Evolutionary conservation across 2,113 vertebrate species (phyloP).

Genomic region (Cyanistes caeruleus): DNA sequence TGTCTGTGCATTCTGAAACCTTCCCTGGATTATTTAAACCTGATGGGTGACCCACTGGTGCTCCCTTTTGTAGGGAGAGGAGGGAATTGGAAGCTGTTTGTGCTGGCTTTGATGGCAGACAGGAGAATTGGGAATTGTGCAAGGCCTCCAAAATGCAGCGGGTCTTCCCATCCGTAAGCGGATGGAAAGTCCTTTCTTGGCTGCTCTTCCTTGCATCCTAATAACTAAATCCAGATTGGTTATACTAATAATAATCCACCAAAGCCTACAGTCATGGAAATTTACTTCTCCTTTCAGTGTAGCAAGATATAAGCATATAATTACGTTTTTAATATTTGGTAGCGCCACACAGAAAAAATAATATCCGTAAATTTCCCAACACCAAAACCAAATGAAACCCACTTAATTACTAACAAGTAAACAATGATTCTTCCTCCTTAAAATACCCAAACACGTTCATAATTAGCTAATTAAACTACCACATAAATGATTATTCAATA

Average conservation of each 20-base stretch:
- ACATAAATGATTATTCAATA: conserved; percentile 54
- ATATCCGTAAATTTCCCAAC: conserved; percentile 33
- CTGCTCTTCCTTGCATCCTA: not conserved
- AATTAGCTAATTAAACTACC: conserved; percentile 69
- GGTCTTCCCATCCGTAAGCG: not conserved
- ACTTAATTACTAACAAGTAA: conserved; percentile 64
- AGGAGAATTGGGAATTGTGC: not conserved
- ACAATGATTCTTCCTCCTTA: conserved; percentile 52
- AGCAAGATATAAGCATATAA: conserved; percentile 51
- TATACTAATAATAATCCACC: not conserved
- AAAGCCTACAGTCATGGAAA: not conserved
- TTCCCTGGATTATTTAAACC: not conserved
- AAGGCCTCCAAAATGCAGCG: not conserved
- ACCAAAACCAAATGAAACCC: conserved; percentile 47
- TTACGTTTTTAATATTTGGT: conserved; percentile 56
- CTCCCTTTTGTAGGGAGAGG: not conserved
- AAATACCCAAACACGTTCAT: conserved; percentile 34
- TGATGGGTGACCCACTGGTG: not conserved
- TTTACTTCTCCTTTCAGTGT: not conserved
- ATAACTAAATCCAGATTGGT: not conserved
- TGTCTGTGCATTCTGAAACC: not conserved
- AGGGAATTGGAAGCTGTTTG: not conserved
- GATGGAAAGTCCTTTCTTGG: not conserved
- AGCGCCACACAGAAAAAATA: conserved; percentile 33
- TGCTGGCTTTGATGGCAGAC: not conserved